Evolutionary conservation across 2,797 vertebrate species (phyloP).

Genomic region (Bradypus variegatus): DNA sequence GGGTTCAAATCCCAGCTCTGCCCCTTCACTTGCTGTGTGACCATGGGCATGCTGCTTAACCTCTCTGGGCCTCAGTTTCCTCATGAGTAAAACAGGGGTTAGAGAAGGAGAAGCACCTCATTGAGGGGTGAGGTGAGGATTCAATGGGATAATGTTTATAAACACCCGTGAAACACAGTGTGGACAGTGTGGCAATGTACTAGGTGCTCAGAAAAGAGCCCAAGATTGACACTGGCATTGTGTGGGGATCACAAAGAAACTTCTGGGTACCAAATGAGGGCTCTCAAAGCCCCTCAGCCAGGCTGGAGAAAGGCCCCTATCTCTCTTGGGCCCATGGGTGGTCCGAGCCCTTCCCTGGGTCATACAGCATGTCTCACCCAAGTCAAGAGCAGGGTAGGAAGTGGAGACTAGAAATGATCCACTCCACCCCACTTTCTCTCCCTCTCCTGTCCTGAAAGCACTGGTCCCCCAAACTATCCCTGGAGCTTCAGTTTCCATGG

Average conservation of each 20-base stretch:
- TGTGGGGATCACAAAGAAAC: background rate
- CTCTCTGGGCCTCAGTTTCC: background rate
- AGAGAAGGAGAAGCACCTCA: background rate
- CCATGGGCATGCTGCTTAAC: background rate
- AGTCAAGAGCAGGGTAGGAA: background rate
- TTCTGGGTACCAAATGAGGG: background rate
- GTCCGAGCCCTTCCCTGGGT: background rate
- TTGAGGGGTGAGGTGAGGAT: background rate
- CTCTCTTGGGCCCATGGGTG: background rate
- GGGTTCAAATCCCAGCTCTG: background rate
- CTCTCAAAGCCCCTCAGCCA: background rate
- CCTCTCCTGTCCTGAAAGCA: background rate
- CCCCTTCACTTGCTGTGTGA: background rate
- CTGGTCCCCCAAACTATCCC: background rate
- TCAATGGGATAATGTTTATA: background rate
- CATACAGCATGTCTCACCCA: background rate
- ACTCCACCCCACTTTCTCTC: background rate
- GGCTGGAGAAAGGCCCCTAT: background rate
- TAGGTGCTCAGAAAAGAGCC: background rate
- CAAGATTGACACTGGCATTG: accelerated
- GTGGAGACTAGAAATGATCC: too few species aligned
- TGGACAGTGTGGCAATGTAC: background rate
- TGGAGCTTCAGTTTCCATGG: background rate
- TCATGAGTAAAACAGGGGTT: background rate
- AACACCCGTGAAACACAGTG: too few species aligned